These are phyloP conservation scores for Rhodeus uyekii DNA, from an alignment of 2,797 vertebrate species.

Conservation along the genomic window DNA sequence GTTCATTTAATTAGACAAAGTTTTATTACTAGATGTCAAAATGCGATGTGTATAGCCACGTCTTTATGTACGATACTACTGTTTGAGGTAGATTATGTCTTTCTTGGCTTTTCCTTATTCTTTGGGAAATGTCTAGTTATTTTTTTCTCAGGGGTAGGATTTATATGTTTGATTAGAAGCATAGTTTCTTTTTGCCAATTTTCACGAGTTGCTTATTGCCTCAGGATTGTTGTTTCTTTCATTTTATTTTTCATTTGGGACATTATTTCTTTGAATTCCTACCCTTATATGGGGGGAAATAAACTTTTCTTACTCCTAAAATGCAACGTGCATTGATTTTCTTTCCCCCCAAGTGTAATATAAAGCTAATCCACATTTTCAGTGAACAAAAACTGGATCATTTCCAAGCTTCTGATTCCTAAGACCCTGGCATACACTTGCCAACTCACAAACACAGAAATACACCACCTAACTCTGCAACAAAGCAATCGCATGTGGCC, in stretches of 20 bases:
- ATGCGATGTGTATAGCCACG: neutral
- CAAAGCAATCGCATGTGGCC: slow-evolving; percentile 14
- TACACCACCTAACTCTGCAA: neutral
- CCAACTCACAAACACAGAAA: neutral
- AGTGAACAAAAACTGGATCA: neutral
- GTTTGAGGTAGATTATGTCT: neutral
- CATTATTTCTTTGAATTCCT: slow-evolving; percentile 2
- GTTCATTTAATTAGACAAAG: neutral
- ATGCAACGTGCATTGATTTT: neutral
- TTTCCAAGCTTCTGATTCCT: neutral
- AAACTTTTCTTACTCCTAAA: neutral
- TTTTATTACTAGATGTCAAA: neutral
- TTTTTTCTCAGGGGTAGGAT: slow-evolving; percentile 3
- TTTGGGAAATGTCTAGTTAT: neutral
- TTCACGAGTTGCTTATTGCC: slow-evolving; percentile 1
- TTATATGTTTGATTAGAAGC: slow-evolving; percentile 14
- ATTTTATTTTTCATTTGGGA: slow-evolving; percentile 19
- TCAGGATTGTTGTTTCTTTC: slow-evolving; percentile 12
- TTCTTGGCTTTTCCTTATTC: neutral
- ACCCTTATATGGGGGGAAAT: neutral
- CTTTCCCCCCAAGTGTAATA: neutral
- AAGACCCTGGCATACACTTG: neutral
- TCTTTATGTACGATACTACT: neutral
- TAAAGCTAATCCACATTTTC: neutral
- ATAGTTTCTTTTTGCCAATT: neutral